These are phyloP conservation scores for Rhizomys pruinosus DNA, from an alignment of 2,113 vertebrate genomes.

Conservation along the genomic window DNA sequence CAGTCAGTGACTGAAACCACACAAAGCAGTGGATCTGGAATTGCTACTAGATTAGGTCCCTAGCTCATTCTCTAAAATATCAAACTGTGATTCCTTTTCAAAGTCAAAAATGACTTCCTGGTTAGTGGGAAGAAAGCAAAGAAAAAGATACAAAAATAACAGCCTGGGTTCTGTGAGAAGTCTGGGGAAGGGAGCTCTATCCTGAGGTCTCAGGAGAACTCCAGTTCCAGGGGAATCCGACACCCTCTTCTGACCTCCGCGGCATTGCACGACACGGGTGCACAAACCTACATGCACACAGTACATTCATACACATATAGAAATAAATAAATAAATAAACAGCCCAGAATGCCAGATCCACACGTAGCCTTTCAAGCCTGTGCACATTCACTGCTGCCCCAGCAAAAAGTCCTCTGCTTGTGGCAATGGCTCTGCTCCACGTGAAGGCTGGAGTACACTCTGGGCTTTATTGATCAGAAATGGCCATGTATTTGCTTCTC, in stretches of 20 bases:
- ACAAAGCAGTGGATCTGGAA: conserved; percentile 41
- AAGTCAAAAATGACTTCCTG: conserved; percentile 64
- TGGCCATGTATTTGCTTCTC: not conserved
- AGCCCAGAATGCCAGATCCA: not conserved
- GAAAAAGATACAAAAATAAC: conserved; percentile 61
- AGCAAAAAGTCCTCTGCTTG: not conserved
- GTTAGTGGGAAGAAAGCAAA: conserved; percentile 13
- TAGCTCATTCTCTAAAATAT: conserved; percentile 51
- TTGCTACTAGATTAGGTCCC: not conserved
- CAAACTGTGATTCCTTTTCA: conserved; percentile 55
- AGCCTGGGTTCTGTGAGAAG: conserved; percentile 23
- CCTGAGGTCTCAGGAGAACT: not conserved
- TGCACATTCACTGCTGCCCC: not conserved
- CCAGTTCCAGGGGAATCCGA: too few species aligned
- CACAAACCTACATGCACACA: too few species aligned
- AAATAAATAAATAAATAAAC: too few species aligned
- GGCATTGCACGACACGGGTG: too few species aligned
- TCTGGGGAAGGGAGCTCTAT: not conserved
- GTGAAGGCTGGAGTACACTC: not conserved
- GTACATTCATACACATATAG: too few species aligned
- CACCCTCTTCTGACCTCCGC: too few species aligned
- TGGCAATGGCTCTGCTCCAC: not conserved
- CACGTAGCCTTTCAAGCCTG: not conserved
- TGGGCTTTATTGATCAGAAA: not conserved
- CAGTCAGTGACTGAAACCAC: not conserved